Evolutionary conservation across 2,113 vertebrate genomes (phyloP), one percentile per base, ranked within the genome.

Genomic region (Periophthalmodon schlosseri): DNA sequence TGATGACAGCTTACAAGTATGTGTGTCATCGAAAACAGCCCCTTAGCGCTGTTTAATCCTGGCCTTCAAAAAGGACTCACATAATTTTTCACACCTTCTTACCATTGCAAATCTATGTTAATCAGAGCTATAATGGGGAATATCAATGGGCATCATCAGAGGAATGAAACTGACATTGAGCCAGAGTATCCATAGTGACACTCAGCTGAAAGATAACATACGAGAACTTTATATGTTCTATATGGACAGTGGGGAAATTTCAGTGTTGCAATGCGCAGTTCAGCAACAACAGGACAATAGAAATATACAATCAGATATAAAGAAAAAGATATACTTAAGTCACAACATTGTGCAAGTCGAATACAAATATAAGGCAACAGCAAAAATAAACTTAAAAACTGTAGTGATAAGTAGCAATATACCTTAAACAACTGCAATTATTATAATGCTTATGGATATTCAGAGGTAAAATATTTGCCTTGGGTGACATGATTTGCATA

Each of bases 91-190:
- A 69, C 69, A 72, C 56, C 52, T 79, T 70, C 20, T 81, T 87
- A 83, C 72, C 68, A 76, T 86, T 83, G 73, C 69, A 78, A 84
- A 85, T 68, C 36, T 33, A 75, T 78, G 23, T 28, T 77, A 52
- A 68, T 57, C n/a, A 75, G 69, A 44, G 2, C 78, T 64, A 70
- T 69, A 15, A 72, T 75, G n/a, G 58, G 33, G 47, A 73, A 79
- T 77, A 58, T 82, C 65, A 66, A 82, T 74, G 33, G 68, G 21
- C 66, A 77, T 70, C 66, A 66, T 77, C 68, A 61, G 73, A 44
- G 56, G 34, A 79, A 61, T 12, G 5, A 65, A 65, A 65, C 34
- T 65, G 63, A 39, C 63, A 63, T 3, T 63, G 24, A 63, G 14
- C 7, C 8, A 57, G 3, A 52, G 15, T 16, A 52, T 52, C 14